A percentile compares a stretch with the other conserved stretches of the same genome.
Conservation (phyloP, 35 echinoderm and acorn worm species). For the Strongylocentrotus purpuratus region DNA sequence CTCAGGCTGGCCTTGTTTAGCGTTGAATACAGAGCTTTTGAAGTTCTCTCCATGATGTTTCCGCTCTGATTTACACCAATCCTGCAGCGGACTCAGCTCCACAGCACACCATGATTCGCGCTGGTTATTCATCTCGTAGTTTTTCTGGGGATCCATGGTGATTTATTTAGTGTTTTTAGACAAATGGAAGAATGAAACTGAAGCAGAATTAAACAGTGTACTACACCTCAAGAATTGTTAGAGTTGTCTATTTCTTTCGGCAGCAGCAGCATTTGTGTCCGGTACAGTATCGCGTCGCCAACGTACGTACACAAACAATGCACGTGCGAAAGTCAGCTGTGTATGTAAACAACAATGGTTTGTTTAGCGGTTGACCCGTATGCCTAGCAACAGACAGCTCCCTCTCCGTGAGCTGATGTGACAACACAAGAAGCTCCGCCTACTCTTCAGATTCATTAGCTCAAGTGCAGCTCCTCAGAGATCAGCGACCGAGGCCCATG, state of each 20-base stretch:
- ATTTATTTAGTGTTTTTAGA: neutral
- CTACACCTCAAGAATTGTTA: too few species aligned
- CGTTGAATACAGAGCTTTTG: slow-evolving; percentile 85
- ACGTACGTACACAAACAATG: neutral
- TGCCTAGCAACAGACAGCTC: slow-evolving; percentile 23
- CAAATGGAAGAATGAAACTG: too few species aligned
- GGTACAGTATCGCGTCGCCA: neutral
- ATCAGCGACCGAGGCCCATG: too few species aligned
- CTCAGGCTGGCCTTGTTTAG: slow-evolving; percentile 70
- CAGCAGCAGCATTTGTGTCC: neutral
- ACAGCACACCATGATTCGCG: slow-evolving; percentile 98
- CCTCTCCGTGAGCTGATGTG: slow-evolving; percentile 2
- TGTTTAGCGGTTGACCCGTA: neutral
- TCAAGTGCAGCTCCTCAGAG: too few species aligned
- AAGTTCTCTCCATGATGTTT: slow-evolving; percentile 85
- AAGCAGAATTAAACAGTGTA: too few species aligned
- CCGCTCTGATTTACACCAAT: slow-evolving; percentile 83
- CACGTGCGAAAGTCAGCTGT: neutral
- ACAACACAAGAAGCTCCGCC: neutral
- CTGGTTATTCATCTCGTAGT: slow-evolving; percentile 87
- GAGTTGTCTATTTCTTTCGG: too few species aligned
- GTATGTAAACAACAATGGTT: neutral
- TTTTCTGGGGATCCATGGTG: slow-evolving; percentile 60
- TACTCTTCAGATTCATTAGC: neutral
- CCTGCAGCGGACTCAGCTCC: slow-evolving; percentile 79